Base-by-base conservation (phyloP, 2,888 invertebrate genomes). In the Hoplodrina blanda region DNA sequence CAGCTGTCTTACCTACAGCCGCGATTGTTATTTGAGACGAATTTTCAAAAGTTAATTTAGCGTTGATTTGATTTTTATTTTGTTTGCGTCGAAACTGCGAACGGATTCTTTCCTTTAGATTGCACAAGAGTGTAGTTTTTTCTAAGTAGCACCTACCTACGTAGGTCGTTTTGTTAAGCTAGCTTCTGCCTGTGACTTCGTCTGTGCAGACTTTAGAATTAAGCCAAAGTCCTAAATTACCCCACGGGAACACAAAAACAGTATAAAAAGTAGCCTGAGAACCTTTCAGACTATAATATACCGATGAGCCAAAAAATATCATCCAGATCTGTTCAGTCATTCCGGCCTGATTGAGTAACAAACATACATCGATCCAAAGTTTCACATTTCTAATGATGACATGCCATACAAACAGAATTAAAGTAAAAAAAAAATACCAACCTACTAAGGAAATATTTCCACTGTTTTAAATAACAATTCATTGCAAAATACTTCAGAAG, bases 1-100 rank as follows among this genome's bases (percentile, higher is more conserved):
- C 94, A 90, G 87, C 92, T 94, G 92, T 92, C 91, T 91, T 92
- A 93, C 93, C 91, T 94, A 91, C 94, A 94, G 92, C 93, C 91
- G 92, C 86, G 91, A 88, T 91, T 85, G 91, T 90, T 91, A 91
- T 91, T 87, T 80, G 87, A 90, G 83, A 83, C 78, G 80, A 86
- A 85, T 84, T 83, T 88, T 81, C 87, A 83, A 88, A 91, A 94
- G 93, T 92, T 93, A 95, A 95, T 95, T 94, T 94, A 91, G 88
- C 89, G 89, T 89, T 91, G 84, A 95, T 94, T 91, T 88, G 87
- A 87, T 89, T 90, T 91, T 89, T 82, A 82, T 84, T 85, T 85
- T 85, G 76, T 85, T 84, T 84, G 75, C 54, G 71, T 61, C 73
- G 72, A 72, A 82, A 77, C 79, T 67, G 72, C 69, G 62, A 75